Conservation (phyloP, 2,888 invertebrate species). For the Rhagonycha fulva region DNA sequence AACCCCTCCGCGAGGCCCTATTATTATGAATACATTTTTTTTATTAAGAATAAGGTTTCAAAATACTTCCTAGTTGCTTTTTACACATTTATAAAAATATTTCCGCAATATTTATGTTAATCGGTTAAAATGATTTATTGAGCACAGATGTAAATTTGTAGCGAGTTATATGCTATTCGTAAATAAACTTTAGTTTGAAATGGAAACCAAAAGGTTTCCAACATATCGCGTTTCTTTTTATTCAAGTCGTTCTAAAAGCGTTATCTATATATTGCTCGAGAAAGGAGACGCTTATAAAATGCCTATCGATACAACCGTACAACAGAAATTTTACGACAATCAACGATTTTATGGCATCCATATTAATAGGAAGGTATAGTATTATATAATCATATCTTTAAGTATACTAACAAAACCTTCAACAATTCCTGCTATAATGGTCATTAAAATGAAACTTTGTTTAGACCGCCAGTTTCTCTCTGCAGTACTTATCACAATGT, state of each 20-base stretch:
- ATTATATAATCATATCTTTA: background rate
- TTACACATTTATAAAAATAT: slow-evolving; percentile 26
- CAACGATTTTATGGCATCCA: background rate
- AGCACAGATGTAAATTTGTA: slow-evolving; percentile 22
- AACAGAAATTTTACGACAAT: background rate
- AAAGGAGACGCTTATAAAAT: slow-evolving; percentile 39
- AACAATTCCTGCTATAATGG: background rate
- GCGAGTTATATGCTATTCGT: slow-evolving; percentile 28
- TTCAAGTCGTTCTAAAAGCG: slow-evolving; percentile 44
- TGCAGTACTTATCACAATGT: background rate
- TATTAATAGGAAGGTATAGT: background rate
- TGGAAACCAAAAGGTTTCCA: slow-evolving; percentile 40
- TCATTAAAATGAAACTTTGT: background rate
- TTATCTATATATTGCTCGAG: slow-evolving; percentile 43
- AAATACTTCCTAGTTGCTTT: slow-evolving; percentile 14
- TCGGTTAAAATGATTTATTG: slow-evolving; percentile 7
- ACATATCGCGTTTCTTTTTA: slow-evolving; percentile 43
- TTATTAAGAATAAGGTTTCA: slow-evolving; percentile 26
- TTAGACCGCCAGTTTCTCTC: background rate
- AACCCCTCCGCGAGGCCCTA: slow-evolving; percentile 35
- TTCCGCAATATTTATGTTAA: slow-evolving; percentile 13
- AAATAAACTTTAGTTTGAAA: slow-evolving; percentile 26
- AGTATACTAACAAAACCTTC: background rate
- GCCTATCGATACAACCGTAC: slow-evolving; percentile 29
- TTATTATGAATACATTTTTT: slow-evolving; percentile 24